Evolutionary conservation across 2,888 invertebrate species (phyloP), one percentile per base, ranked within the genome.

Genomic region (Troides helena): DNA sequence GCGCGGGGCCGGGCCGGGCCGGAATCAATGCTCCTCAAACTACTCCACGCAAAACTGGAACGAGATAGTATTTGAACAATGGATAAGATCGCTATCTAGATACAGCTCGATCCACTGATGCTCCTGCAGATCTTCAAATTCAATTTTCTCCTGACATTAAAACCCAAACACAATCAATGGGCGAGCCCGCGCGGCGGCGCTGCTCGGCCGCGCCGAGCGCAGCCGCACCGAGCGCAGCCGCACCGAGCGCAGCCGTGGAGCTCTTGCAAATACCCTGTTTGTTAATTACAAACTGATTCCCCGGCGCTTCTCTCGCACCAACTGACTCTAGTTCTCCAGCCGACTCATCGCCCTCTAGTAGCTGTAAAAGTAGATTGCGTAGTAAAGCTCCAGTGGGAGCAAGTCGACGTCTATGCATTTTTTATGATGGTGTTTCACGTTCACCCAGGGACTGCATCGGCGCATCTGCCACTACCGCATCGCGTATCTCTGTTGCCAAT

Each of bases 111-210:
- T 69, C 69, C 59, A 65, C 65, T 69, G 69, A 69, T 65, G 65
- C 61, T 65, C 53, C 53, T 65, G 18, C 53, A 56, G 69, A 69
- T 65, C 60, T 69, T 69, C 64, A 69, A 61, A 65, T 69, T 69
- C 69, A 69, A 69, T 69, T 69, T 69, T 60, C 69, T 69, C 2
- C 58, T 60, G 64, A 64, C 68, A 68, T 64, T 68, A 68, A 68
- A 68, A 68, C 60, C 68, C 64, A 68, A 68, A 68, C 68, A 68
- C 63, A 68, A 68, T 68, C 68, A 64, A 68, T 39, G 59, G 10
- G 0, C 7, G 39, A 10, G 39, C 8, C 10, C 1, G 39, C 10
- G 39, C 5, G 60, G 50, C 60, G 69, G 56, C 30, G 60, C 61
- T 56, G 56, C 39, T 18, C 21, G 62, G 36, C 56, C 7, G 36